Percentiles rank a stretch among this genome's conserved stretches.
Evolutionary conservation across 2,888 invertebrate species (phyloP).

Genomic region (Eudemis profundana): DNA sequence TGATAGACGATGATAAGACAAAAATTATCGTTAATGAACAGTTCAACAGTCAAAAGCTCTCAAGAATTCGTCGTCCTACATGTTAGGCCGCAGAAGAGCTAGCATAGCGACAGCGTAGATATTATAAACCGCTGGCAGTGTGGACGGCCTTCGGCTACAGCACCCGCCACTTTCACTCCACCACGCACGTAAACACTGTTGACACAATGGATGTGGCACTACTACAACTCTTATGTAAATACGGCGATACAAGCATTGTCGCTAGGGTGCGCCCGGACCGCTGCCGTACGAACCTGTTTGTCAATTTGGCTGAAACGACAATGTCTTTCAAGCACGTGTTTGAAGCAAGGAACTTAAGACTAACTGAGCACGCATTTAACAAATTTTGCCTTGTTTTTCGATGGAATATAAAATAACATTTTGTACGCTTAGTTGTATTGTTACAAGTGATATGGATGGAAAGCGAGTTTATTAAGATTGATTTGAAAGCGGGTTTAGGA

Average conservation of each 20-base stretch:
- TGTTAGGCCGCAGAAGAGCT: conserved; percentile 32
- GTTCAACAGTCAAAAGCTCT: conserved; percentile 30
- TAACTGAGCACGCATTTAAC: no score
- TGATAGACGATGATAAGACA: conserved; percentile 1
- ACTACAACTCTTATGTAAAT: conserved; percentile 45
- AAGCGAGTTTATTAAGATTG: no score
- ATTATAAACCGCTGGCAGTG: conserved; percentile 52
- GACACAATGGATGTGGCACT: conserved; percentile 67
- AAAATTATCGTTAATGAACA: conserved; percentile 8
- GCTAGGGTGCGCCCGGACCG: conserved; percentile 18
- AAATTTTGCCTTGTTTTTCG: no score
- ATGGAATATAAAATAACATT: no score
- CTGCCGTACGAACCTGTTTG: conserved; percentile 38
- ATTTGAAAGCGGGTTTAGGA: no score
- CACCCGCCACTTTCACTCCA: conserved; percentile 80
- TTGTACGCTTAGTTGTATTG: no score
- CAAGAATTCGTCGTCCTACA: conserved; percentile 43
- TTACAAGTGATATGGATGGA: no score
- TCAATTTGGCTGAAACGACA: conserved; percentile 26
- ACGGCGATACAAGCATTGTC: conserved; percentile 38
- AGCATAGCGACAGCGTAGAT: conserved; percentile 44
- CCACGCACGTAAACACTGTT: conserved; percentile 60
- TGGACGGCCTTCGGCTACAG: conserved; percentile 75
- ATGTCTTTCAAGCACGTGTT: conserved; percentile 20
- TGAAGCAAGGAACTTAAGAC: background rate